A percentile compares a stretch with the other conserved stretches of the same genome.
Evolutionary conservation across 2,797 vertebrate species (phyloP).

Genomic region (Gastrophryne carolinensis): DNA sequence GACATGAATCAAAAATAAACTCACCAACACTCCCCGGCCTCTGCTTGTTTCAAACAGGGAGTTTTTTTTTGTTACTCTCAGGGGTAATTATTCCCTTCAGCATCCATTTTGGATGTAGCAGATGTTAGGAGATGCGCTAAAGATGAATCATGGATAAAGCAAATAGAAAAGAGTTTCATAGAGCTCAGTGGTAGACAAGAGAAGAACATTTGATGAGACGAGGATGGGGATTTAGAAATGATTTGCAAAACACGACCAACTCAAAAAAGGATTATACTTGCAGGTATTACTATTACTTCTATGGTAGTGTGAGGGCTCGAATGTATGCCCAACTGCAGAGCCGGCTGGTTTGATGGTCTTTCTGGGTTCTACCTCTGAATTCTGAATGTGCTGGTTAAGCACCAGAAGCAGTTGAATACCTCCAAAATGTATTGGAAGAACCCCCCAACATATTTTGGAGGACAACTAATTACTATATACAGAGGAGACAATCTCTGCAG

Average conservation of each 20-base stretch:
- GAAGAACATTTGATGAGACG: neutral
- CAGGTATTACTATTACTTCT: no score
- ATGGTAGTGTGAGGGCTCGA: no score
- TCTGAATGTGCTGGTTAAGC: no score
- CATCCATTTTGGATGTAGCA: conserved; percentile 16
- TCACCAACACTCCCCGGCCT: neutral
- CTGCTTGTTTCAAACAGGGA: neutral
- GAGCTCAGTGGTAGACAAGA: neutral
- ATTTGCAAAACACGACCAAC: neutral
- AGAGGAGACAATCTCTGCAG: no score
- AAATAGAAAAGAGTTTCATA: neutral
- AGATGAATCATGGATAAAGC: conserved; percentile 28
- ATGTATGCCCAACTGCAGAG: no score
- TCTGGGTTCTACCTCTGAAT: no score
- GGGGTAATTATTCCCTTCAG: neutral
- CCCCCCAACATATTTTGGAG: no score
- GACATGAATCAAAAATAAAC: conserved; percentile 6
- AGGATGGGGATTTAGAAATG: neutral
- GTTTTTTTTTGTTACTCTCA: conserved; percentile 16
- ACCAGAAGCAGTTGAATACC: no score
- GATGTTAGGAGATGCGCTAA: conserved; percentile 5
- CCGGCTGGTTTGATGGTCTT: no score
- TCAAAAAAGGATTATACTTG: no score
- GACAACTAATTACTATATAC: no score
- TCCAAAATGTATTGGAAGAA: no score